Percentiles rank a stretch among this genome's conserved stretches.
Evolutionary conservation across 2,113 vertebrate genomes (phyloP).

Genomic region (Hiodon alosoides): DNA sequence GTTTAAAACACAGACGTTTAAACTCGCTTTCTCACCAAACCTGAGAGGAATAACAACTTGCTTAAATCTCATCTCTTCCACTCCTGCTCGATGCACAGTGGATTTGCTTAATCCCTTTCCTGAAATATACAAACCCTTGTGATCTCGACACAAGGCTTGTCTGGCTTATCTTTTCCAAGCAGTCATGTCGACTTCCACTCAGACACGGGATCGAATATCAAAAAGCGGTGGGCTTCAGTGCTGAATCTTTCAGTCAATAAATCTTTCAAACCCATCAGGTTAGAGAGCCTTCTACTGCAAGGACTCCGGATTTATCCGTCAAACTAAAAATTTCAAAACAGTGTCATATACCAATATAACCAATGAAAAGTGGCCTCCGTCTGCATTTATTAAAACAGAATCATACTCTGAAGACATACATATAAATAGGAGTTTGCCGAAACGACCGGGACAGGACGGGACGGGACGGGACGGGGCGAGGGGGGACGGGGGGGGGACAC

Average conservation of each 20-base stretch:
- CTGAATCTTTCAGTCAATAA: constrained; percentile 46
- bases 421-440: too few relatives aligned
- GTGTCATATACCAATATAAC: too few relatives aligned
- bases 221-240: background rate
- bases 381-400: too few relatives aligned
- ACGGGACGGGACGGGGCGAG: too few relatives aligned
- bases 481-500: background rate
- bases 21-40: background rate
- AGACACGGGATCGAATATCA: constrained; percentile 44
- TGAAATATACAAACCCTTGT: constrained; percentile 47
- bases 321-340: too few relatives aligned
- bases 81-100: constrained; percentile 16
- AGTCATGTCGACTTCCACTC: constrained; percentile 28
- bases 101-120: constrained; percentile 42
- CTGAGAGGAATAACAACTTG: constrained; percentile 42
- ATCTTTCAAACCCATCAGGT: constrained; percentile 50
- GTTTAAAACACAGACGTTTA: background rate
- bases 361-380: too few relatives aligned
- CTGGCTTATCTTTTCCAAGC: constrained; percentile 48
- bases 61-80: constrained; percentile 32
- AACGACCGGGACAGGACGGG: too few relatives aligned
- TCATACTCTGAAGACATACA: too few relatives aligned
- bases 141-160: constrained; percentile 38
- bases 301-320: too few relatives aligned
- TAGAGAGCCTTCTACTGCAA: constrained; percentile 28